Base-by-base conservation (phyloP, 1,140 invertebrate genomes). In the Agrypnia vestita region DNA sequence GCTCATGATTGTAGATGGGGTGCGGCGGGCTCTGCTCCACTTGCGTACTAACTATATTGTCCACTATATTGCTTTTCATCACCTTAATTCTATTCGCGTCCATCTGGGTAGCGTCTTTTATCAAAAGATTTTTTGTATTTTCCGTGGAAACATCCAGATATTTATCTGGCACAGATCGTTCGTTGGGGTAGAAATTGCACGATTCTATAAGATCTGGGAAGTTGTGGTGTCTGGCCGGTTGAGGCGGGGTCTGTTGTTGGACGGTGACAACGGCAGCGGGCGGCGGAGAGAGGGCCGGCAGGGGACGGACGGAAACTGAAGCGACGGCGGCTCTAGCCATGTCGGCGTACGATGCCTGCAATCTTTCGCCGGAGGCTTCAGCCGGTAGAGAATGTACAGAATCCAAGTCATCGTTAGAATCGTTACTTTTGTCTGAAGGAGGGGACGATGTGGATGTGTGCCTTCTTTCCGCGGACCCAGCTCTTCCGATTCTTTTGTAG, bases 381-480 rank as follows among this genome's bases (percentile, higher is more conserved):
- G 93, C 92, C 1, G 93, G 94, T 72, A 94, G 87, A 69, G 94
- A 94, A 86, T 94, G 93, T 15, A 94, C 93, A 12, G 93, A 94
- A 84, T 95, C 94, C 51, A 92, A 87, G 84, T 95, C 94, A 83
- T 92, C 92, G 80, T 91, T 91, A 80, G 93, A 94, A 83, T 94
- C 93, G 85, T 93, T 93, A n/a, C 92, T 93, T 86, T 94, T 94
- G 79, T 95, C 94, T 73, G 92, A 93, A 74, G 92, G 92, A n/a
- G 92, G 92, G 72, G 91, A 88, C 17, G 90, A 91, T 79, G 88
- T 88, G 0, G 92, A 91, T 10, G 90, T 90, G 83, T 91, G 91
- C 35, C 88, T 85, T 25, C 88, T 81, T 21, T 80, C 78, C 3
- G 61, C 72, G 6, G 78, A 80, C 19, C 79, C 76, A 0, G 69